phyloP scores from a whole-genome alignment of 1,140 invertebrate genomes.

The Ceratosolen fusciceps region DNA sequence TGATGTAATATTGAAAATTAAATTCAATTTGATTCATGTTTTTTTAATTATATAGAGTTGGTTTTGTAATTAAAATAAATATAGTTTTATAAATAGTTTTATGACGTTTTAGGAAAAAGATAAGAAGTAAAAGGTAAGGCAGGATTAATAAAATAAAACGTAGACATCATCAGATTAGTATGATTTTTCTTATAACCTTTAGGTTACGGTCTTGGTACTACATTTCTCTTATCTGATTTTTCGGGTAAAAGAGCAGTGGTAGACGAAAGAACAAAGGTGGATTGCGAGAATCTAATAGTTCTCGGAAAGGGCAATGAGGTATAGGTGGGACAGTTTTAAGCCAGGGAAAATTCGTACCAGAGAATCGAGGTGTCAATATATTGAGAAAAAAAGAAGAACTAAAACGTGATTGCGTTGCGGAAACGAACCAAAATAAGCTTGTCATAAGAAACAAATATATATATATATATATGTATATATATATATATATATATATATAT shows the following conservation, averaged over 20 bases:
- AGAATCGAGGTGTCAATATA: conserved; percentile 16
- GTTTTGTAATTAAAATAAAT: too few species aligned
- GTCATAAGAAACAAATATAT: neutral
- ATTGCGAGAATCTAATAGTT: neutral
- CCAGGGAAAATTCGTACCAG: neutral
- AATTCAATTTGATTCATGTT: too few species aligned
- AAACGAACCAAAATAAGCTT: neutral
- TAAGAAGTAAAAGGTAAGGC: neutral
- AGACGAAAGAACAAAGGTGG: neutral
- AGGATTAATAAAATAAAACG: neutral
- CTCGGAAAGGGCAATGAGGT: conserved; percentile 26
- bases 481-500: too few species aligned
- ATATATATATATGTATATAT: neutral
- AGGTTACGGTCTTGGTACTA: neutral
- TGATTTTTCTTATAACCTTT: conserved; percentile 4
- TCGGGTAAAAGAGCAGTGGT: conserved; percentile 12
- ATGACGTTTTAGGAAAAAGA: too few species aligned
- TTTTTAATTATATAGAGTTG: too few species aligned
- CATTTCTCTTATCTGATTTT: conserved; percentile 25
- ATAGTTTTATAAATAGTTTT: too few species aligned
- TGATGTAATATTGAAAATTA: too few species aligned
- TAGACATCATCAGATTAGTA: neutral
- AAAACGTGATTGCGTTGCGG: conserved; percentile 13
- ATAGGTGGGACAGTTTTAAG: neutral
- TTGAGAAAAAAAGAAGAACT: conserved; percentile 18